phyloP scores from a whole-genome alignment of 2,113 vertebrate genomes.

The Sinocyclocheilus grahami region DNA sequence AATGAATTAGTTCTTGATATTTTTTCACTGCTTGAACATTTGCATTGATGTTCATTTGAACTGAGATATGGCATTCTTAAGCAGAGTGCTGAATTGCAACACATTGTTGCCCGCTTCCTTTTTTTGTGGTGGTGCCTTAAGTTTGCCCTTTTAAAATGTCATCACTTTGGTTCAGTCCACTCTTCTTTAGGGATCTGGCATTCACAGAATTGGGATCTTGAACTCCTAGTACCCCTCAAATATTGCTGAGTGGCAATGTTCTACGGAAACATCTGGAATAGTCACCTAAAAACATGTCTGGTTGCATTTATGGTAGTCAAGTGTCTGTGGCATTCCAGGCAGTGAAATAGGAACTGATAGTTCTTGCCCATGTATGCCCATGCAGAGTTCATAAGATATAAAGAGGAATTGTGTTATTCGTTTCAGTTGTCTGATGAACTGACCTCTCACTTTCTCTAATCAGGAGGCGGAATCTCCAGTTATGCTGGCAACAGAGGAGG shows the following conservation, averaged over 20 bases:
- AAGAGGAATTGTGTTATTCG: background rate
- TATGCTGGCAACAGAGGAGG: conserved; percentile 60
- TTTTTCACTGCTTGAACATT: background rate
- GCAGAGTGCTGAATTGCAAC: conserved; percentile 1
- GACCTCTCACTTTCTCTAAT: background rate
- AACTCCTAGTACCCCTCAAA: background rate
- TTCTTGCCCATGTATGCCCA: background rate
- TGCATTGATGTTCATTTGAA: background rate
- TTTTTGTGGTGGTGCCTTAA: background rate
- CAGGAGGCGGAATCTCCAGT: conserved; percentile 73
- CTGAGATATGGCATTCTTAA: background rate
- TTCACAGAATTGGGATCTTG: background rate
- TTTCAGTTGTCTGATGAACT: background rate
- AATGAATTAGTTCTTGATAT: background rate
- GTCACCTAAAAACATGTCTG: background rate
- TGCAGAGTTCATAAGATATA: background rate
- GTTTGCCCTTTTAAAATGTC: conserved; percentile 47
- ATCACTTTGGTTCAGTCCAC: conserved; percentile 2
- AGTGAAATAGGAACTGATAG: background rate
- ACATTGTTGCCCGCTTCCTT: conserved; percentile 49
- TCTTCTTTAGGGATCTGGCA: conserved; percentile 20
- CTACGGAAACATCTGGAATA: conserved; percentile 37
- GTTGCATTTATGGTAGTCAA: background rate
- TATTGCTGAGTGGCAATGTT: conserved; percentile 41
- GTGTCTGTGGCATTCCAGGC: background rate